Percentiles rank a stretch among this genome's conserved stretches.
Evolutionary conservation across 1,140 invertebrate species (phyloP).

Genomic region (Melanaphis sacchari): DNA sequence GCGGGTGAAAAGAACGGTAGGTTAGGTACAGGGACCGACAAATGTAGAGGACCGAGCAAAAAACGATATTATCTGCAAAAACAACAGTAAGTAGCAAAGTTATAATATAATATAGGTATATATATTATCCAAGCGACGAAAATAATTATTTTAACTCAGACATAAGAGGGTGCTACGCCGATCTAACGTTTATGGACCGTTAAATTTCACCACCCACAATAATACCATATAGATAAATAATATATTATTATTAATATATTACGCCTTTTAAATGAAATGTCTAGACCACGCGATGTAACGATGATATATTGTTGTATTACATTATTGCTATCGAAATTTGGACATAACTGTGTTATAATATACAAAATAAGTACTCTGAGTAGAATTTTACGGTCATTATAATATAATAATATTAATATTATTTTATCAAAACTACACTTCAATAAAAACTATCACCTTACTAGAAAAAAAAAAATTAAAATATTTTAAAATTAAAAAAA

Average conservation of each 20-base stretch:
- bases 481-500: background rate
- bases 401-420: background rate
- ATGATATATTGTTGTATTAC: background rate
- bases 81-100: background rate
- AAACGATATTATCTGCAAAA: conserved; percentile 6
- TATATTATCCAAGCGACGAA: background rate
- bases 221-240: background rate
- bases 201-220: background rate
- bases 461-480: background rate
- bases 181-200: background rate
- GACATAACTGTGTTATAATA: background rate
- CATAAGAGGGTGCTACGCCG: background rate
- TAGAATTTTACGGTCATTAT: background rate
- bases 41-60: background rate
- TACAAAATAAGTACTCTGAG: background rate
- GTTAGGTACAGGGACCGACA: background rate
- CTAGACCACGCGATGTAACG: background rate
- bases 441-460: background rate
- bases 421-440: background rate
- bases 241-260: background rate
- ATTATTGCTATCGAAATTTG: background rate
- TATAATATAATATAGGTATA: background rate
- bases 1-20: background rate
- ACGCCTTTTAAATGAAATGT: background rate
- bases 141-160: conserved; percentile 11